Base-by-base conservation (phyloP, 30 jellyfish, hydroid and myxozoan genomes). In the Hydractinia echinata region DNA sequence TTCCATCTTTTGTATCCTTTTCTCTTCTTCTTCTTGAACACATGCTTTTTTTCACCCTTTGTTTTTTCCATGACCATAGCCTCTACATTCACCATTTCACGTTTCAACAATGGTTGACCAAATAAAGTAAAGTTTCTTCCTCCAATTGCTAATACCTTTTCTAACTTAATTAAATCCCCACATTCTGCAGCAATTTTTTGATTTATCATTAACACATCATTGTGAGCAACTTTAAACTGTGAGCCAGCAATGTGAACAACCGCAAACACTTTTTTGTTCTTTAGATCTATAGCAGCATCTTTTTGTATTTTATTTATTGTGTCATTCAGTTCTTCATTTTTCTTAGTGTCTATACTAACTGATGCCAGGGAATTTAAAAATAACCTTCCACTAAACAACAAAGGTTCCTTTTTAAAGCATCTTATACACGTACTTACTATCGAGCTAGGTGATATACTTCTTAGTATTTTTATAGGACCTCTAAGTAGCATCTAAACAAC, bases 41-140 rank as follows among this genome's bases (percentile, higher is more conserved):
- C 95, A 76, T 84, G 87, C 4, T 88, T 74, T 69, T 92, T 92
- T 55, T 92, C 85, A 4, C 98, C 98, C 73, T 86, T 83, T 0
- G 90, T 79, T 55, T 92, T 92, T 68, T 92, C 98, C 67, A 92
- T 83, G 62, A 92, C 98, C 2, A 92, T 76, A 4, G 94, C 98
- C 68, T 92, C 95, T 21, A 92, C 70, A 53, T 83, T 66, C 6
- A 84, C 96, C 50, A 73, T 60, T 1, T 83, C 89, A 80, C 83
- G 83, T 66, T 80, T 80, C 66, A 80, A 66, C 56, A 92, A 48
- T 8, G 98, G 98, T 52, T 87, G 89, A n/a, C 98, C 98, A 76
- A 92, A 72, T 21, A 92, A 83, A 21, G 95, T 86, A 77, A 92
- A 92, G 69, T 92, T 90, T 61, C 84, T 72, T 11, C 98, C 98